These are phyloP conservation scores for Pygathrix nemaeus DNA, from an alignment of 2,113 vertebrate species.

Conservation along the genomic window DNA sequence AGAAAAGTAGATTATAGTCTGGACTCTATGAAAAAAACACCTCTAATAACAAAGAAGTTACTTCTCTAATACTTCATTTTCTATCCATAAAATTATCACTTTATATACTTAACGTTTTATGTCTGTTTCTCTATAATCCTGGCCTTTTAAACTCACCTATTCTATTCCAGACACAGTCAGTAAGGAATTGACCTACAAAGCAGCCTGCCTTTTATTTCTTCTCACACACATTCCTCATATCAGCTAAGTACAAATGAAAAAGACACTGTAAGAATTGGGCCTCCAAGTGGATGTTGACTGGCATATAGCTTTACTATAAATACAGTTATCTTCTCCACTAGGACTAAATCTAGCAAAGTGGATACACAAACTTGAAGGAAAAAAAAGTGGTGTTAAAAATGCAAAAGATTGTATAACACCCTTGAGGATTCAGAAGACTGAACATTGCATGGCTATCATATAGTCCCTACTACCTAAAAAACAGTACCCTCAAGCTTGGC, in stretches of 20 bases:
- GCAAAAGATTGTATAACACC: neutral
- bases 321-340: neutral
- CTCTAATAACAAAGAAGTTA: neutral
- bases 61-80: neutral
- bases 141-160: neutral
- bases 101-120: neutral
- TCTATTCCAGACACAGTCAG: neutral
- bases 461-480: neutral
- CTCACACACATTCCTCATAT: neutral
- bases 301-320: neutral
- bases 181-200: neutral
- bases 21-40: neutral
- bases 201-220: neutral
- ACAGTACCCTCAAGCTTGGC: neutral
- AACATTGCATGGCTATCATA: neutral
- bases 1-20: neutral
- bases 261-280: neutral
- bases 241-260: neutral
- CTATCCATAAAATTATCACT: neutral
- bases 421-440: neutral
- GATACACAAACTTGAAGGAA: neutral
- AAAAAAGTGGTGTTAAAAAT: neutral
- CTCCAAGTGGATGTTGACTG: neutral
- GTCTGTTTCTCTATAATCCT: neutral
- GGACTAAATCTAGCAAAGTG: neutral